A percentile compares a stretch with the other conserved stretches of the same genome.
Evolutionary conservation across 2,888 invertebrate species (phyloP).

Genomic region (Dinocampus coccinellae): DNA sequence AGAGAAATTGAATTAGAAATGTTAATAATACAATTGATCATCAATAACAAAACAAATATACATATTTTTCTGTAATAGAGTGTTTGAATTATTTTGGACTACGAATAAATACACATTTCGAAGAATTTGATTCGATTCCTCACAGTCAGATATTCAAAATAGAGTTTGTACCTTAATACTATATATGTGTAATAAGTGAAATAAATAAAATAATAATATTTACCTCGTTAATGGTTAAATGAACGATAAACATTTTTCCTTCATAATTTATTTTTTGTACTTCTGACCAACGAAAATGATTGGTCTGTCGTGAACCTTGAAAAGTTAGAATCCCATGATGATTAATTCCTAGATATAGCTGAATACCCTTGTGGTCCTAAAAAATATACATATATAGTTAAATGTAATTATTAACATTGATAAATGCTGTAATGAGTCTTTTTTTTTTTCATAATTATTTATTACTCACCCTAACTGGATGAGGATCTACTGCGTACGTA

Average conservation of each 20-base stretch:
- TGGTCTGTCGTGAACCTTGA: constrained; percentile 91
- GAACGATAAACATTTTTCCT: constrained; percentile 97
- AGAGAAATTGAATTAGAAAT: no score
- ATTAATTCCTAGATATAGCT: constrained; percentile 94
- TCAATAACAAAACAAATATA: no score
- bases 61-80: no score
- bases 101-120: no score
- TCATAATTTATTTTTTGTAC: constrained; percentile 97
- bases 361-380: constrained; percentile 93
- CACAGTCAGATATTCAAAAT: no score
- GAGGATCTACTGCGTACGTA: constrained; percentile 98
- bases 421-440: neutral
- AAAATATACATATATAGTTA: constrained; percentile 18
- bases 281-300: constrained; percentile 96
- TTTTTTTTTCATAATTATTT: neutral
- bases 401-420: neutral
- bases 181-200: neutral
- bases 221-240: constrained; percentile 92
- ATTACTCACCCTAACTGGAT: constrained; percentile 89
- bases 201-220: constrained; percentile 54
- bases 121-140: no score
- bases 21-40: no score
- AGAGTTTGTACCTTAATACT: neutral
- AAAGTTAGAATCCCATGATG: constrained; percentile 95
- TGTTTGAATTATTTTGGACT: no score